Conservation (phyloP, 1,140 invertebrate species). For the Philopotamus ludificatus region DNA sequence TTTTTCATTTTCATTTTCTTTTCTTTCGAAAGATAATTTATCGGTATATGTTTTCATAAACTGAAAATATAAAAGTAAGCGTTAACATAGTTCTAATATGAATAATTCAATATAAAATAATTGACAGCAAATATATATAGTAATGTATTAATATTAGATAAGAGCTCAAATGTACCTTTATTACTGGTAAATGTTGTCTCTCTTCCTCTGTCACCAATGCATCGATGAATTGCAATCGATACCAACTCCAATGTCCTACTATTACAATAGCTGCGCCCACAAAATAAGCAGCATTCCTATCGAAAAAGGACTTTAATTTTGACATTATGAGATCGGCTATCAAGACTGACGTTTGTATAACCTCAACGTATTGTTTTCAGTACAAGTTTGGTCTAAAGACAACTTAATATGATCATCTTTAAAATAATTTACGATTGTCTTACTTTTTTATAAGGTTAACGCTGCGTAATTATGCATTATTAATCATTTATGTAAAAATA, state of each 20-base stretch:
- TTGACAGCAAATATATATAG: neutral
- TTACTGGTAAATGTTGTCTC: slow-evolving; percentile 49
- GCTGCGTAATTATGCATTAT: too few species aligned
- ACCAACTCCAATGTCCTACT: slow-evolving; percentile 56
- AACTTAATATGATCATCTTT: too few species aligned
- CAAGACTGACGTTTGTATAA: slow-evolving; percentile 15
- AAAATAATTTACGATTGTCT: too few species aligned
- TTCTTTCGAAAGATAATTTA: neutral
- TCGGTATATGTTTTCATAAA: neutral
- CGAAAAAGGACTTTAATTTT: neutral
- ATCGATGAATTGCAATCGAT: slow-evolving; percentile 54
- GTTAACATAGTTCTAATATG: neutral
- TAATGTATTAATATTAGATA: neutral
- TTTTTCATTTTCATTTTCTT: neutral
- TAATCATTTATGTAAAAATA: too few species aligned
- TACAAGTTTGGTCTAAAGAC: too few species aligned
- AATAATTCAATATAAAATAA: neutral
- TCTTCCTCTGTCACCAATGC: slow-evolving; percentile 51
- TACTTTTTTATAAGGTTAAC: too few species aligned
- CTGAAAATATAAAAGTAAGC: neutral
- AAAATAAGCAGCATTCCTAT: neutral
- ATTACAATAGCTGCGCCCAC: slow-evolving; percentile 29
- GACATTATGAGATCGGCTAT: neutral
- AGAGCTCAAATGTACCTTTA: slow-evolving; percentile 44
- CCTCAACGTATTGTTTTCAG: too few species aligned